A percentile compares a stretch with the other conserved stretches of the same genome.
Evolutionary conservation across 2,113 vertebrate species (phyloP).

Genomic region (Dissostichus mawsoni): DNA sequence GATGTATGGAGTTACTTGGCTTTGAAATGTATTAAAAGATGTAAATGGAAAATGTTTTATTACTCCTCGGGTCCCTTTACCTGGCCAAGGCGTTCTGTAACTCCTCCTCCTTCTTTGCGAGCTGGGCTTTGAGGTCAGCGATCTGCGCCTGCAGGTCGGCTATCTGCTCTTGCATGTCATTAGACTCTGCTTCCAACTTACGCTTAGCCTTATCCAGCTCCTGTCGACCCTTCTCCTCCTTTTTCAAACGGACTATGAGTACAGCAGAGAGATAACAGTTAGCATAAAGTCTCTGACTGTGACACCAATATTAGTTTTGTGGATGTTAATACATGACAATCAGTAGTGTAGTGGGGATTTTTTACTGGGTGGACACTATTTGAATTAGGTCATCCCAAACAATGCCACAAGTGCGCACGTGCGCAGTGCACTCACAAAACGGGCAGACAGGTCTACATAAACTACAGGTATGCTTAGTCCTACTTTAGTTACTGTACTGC

Average conservation of each 20-base stretch:
- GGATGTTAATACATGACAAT: background rate
- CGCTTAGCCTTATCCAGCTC: conserved; percentile 95
- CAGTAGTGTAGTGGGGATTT: too few relatives aligned
- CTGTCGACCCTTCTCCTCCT: conserved; percentile 95
- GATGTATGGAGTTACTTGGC: background rate
- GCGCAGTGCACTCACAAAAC: too few relatives aligned
- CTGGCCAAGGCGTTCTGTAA: conserved; percentile 91
- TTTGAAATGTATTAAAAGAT: background rate
- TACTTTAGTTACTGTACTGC: too few relatives aligned
- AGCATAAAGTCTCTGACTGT: background rate
- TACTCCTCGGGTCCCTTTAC: conserved; percentile 67
- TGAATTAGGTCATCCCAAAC: too few relatives aligned
- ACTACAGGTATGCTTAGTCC: too few relatives aligned
- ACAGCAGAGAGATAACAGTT: background rate
- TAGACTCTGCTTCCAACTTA: conserved; percentile 92
- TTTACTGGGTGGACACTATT: too few relatives aligned
- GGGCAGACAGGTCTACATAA: too few relatives aligned
- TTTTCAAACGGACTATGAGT: conserved; percentile 90
- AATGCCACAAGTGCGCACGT: too few relatives aligned
- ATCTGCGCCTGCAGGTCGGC: conserved; percentile 93
- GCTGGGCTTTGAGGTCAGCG: conserved; percentile 92
- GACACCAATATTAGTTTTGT: background rate
- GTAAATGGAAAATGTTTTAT: background rate
- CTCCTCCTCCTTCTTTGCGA: conserved; percentile 95
- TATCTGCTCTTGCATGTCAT: conserved; percentile 92